Evolutionary conservation across 2,888 invertebrate species (phyloP).

Genomic region (Dendrolimus pini): DNA sequence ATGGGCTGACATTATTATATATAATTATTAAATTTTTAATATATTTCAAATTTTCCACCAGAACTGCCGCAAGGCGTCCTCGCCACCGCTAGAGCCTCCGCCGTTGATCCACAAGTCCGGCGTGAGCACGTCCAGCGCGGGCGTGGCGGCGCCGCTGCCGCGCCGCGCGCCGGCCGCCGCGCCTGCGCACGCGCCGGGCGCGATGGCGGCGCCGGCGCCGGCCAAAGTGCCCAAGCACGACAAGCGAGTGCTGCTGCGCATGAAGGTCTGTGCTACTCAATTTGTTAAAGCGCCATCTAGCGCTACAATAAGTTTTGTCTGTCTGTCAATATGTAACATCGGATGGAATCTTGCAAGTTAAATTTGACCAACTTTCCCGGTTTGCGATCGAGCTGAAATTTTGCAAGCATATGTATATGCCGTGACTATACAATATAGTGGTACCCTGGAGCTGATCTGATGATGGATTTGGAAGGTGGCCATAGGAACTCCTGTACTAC

Average conservation of each 20-base stretch:
- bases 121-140: slow-evolving; percentile 5
- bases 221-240: slow-evolving; percentile 31
- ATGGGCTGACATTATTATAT: no score
- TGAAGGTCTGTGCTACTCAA: slow-evolving; percentile 39
- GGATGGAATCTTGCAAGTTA: neutral
- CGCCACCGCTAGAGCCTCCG: slow-evolving; percentile 46
- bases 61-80: slow-evolving; percentile 52
- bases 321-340: neutral
- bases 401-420: no score
- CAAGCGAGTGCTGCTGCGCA: slow-evolving; percentile 47
- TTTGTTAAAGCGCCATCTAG: neutral
- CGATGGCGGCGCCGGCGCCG: slow-evolving; percentile 79
- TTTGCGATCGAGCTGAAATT: no score
- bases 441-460: no score
- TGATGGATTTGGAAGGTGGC: no score
- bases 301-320: neutral
- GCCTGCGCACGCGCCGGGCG: slow-evolving; percentile 41
- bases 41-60: slow-evolving; percentile 11
- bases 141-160: slow-evolving; percentile 15
- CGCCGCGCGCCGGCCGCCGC: slow-evolving; percentile 11
- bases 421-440: no score
- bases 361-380: no score
- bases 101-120: slow-evolving; percentile 34
- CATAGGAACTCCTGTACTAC: no score
- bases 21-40: no score